phyloP scores from a whole-genome alignment of 2,888 invertebrate genomes.

The Ptychoptera albimana region DNA sequence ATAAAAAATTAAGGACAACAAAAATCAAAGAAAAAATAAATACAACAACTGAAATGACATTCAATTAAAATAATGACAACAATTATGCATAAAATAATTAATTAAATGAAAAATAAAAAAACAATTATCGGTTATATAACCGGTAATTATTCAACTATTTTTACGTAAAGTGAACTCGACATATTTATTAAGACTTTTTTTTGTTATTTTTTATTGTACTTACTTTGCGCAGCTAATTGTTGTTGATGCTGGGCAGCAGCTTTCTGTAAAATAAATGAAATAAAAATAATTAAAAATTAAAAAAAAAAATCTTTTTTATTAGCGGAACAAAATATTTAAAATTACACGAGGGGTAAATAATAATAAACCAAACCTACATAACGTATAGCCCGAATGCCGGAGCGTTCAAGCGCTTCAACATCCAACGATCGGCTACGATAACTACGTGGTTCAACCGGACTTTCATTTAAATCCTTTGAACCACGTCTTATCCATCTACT shows the following conservation, averaged over 20 bases:
- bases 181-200: neutral
- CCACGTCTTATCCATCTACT: constrained; percentile 13
- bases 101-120: too few species aligned
- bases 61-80: too few species aligned
- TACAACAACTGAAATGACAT: too few species aligned
- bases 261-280: constrained; percentile 42
- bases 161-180: neutral
- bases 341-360: too few species aligned
- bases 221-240: constrained; percentile 37
- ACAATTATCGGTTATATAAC: neutral
- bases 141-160: neutral
- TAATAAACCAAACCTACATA: too few species aligned
- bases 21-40: too few species aligned
- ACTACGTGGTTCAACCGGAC: constrained; percentile 14
- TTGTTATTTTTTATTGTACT: constrained; percentile 15
- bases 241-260: constrained; percentile 49
- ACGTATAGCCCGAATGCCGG: constrained; percentile 22
- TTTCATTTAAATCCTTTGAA: neutral
- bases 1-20: too few species aligned
- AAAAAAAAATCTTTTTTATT: too few species aligned
- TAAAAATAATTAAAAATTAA: constrained; percentile 9
- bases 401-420: constrained; percentile 26
- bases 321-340: too few species aligned
- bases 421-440: constrained; percentile 27
- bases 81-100: too few species aligned